phyloP scores from a whole-genome alignment of 1,140 invertebrate genomes.

The Brachionus angularis region DNA sequence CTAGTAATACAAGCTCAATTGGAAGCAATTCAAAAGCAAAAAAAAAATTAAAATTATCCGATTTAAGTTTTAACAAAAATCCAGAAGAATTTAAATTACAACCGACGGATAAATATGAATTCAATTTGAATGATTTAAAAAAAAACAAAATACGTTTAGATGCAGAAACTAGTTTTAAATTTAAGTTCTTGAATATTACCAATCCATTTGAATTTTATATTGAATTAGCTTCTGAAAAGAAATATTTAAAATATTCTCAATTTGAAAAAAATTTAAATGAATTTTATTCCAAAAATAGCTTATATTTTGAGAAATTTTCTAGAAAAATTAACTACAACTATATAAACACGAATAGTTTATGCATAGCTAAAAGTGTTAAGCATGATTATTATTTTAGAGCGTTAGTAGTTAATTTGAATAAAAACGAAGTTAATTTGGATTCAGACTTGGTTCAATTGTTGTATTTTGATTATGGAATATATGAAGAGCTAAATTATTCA shows the following conservation, averaged over 20 bases:
- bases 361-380: background rate
- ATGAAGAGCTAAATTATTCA: background rate
- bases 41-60: no score
- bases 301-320: background rate
- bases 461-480: slow-evolving; percentile 13
- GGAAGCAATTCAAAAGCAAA: background rate
- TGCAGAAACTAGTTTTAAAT: no score
- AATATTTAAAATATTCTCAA: background rate
- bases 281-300: background rate
- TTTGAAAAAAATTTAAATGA: background rate
- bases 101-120: no score
- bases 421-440: background rate
- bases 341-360: background rate
- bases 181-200: no score
- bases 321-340: slow-evolving; percentile 10
- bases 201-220: background rate
- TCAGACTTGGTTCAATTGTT: background rate
- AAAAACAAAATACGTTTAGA: no score
- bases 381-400: background rate
- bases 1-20: background rate
- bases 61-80: no score
- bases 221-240: background rate
- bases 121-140: no score
- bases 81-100: no score
- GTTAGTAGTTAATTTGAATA: background rate